Conservation (phyloP, 2,888 invertebrate genomes). For the Leptopilina syphax region DNA sequence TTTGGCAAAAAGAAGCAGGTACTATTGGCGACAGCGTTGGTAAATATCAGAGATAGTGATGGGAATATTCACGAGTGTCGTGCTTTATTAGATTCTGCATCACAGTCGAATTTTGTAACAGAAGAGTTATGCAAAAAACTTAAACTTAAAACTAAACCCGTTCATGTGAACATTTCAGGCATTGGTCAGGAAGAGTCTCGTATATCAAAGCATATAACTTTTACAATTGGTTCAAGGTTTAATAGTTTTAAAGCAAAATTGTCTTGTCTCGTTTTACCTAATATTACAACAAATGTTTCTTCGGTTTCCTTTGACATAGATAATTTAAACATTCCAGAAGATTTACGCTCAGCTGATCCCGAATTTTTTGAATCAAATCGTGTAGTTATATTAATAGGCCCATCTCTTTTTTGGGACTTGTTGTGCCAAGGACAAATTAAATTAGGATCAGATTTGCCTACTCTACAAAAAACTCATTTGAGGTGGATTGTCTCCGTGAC, state of each 20-base stretch:
- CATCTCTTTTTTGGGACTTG: background rate
- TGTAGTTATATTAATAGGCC: background rate
- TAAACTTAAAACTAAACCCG: background rate
- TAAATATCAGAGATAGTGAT: conserved; percentile 1
- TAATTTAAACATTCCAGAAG: background rate
- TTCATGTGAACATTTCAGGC: background rate
- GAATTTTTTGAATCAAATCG: background rate
- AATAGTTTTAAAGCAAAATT: conserved; percentile 8
- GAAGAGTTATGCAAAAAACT: too few species aligned
- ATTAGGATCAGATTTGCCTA: background rate
- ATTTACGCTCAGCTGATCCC: background rate
- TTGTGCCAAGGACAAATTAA: background rate
- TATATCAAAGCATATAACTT: background rate
- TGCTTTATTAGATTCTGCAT: background rate
- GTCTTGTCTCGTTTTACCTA: background rate
- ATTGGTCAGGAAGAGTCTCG: conserved; percentile 2
- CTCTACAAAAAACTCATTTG: background rate
- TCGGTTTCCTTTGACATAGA: background rate
- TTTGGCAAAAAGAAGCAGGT: background rate
- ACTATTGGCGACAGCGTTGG: background rate
- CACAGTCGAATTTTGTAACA: too few species aligned
- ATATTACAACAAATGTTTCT: conserved; percentile 1
- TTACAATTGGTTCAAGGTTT: background rate
- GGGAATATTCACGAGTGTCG: background rate
- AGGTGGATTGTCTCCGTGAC: background rate